Evolutionary conservation across 23 tunicate species (phyloP), one percentile per base, ranked within the genome.

Genomic region (Phallusia fumigata): DNA sequence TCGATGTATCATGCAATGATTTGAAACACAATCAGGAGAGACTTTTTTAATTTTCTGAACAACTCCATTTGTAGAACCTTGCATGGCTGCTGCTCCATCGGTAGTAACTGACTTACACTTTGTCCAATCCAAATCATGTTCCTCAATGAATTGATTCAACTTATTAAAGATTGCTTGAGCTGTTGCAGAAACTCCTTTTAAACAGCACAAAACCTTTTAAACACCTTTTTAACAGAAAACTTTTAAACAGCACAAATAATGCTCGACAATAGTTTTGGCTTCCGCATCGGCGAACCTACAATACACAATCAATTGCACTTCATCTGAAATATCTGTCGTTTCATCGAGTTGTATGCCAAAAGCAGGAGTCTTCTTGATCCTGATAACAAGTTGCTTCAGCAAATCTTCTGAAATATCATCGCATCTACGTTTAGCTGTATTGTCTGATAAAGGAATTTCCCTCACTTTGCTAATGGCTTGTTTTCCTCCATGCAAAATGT

Each of bases 41-140:
- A 19, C 65, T 44, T 79, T 79, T 79, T 76, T 31, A n/a, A 76
- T 31, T 76, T 76, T 76, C 24, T 33, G 80, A 31, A 32, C 49
- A 76, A 76, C 49, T 76, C 49, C n/a, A n/a, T n/a, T n/a, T n/a
- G n/a, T n/a, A n/a, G n/a, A n/a, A n/a, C n/a, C n/a, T n/a, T n/a
- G n/a, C 80, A 76, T 76, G 19, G 80, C 80, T 76, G 80, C 80
- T 76, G 80, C 80, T 73, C 86, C n/a, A n/a, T n/a, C n/a, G n/a
- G n/a, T n/a, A n/a, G n/a, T n/a, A n/a, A n/a, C n/a, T n/a, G n/a
- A n/a, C n/a, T n/a, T n/a, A n/a, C n/a, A n/a, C n/a, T n/a, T n/a
- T n/a, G n/a, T n/a, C n/a, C n/a, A n/a, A n/a, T n/a, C n/a, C n/a
- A n/a, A n/a, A n/a, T n/a, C n/a, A n/a, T n/a, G n/a, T n/a, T n/a